These are phyloP conservation scores for Hyposmocoma kahamanoa DNA, from an alignment of 1,140 invertebrate species.

Conservation along the genomic window DNA sequence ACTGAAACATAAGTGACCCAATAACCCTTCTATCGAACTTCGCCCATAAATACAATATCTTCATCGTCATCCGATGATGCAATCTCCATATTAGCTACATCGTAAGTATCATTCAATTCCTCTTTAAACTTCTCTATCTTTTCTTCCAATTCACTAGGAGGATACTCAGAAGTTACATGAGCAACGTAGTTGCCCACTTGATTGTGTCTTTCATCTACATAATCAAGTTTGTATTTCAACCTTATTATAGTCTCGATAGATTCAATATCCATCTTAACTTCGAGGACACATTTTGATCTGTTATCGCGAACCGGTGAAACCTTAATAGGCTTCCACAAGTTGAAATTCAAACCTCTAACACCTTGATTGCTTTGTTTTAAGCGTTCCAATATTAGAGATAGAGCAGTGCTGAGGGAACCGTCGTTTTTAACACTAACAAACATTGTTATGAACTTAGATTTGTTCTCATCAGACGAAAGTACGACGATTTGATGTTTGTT, in stretches of 20 bases:
- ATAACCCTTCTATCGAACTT: conserved; percentile 15
- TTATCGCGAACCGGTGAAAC: background rate
- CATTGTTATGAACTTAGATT: conserved; percentile 36
- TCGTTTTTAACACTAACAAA: conserved; percentile 20
- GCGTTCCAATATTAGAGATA: conserved; percentile 25
- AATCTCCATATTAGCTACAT: conserved; percentile 55
- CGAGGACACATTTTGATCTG: conserved; percentile 10
- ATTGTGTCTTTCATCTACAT: conserved; percentile 18
- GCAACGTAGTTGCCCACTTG: conserved; percentile 10
- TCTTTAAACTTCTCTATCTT: conserved; percentile 36
- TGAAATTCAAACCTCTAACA: conserved; percentile 46
- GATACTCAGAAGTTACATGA: conserved; percentile 22
- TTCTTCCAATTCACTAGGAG: conserved; percentile 29
- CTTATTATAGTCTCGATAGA: conserved; percentile 45
- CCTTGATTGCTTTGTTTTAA: conserved; percentile 45
- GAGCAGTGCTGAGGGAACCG: conserved; percentile 6
- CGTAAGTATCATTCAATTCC: conserved; percentile 43
- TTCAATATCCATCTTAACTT: conserved; percentile 49
- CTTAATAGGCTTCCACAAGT: conserved; percentile 40
- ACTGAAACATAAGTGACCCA: no score
- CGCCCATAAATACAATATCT: conserved; percentile 11
- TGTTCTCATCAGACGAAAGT: conserved; percentile 28
- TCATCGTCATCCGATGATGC: conserved; percentile 15
- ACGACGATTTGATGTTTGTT: conserved; percentile 30
- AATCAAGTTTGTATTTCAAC: conserved; percentile 42